Evolutionary conservation across 2,888 invertebrate genomes (phyloP).

Genomic region (Ariolimax columbianus): DNA sequence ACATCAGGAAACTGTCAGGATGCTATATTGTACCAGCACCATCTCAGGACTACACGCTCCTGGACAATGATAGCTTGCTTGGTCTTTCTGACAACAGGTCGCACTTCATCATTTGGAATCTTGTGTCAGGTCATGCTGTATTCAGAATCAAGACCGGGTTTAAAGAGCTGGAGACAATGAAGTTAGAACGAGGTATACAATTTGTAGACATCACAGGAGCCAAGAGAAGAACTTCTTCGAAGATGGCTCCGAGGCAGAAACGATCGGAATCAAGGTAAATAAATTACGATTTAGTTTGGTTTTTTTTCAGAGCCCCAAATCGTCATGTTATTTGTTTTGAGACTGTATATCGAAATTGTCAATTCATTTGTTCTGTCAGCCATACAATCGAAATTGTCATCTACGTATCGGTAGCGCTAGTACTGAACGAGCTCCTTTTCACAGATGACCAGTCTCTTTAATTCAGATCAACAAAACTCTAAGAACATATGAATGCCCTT

Average conservation of each 20-base stretch:
- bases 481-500: no score
- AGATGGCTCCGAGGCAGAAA: constrained; percentile 76
- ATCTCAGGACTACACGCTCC: constrained; percentile 73
- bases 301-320: no score
- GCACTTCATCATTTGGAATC: constrained; percentile 76
- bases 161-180: constrained; percentile 61
- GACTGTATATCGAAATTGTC: no score
- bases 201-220: constrained; percentile 2
- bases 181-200: not conserved
- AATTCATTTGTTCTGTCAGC: no score
- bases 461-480: no score
- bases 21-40: constrained; percentile 74
- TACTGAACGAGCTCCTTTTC: no score
- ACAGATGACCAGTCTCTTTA: no score
- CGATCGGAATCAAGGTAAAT: constrained; percentile 47
- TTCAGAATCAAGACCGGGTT: constrained; percentile 72
- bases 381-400: no score
- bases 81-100: constrained; percentile 74
- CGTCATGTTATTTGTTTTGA: no score
- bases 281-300: not conserved
- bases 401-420: no score
- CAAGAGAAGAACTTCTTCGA: constrained; percentile 63
- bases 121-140: constrained; percentile 70
- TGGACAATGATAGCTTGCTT: constrained; percentile 72
- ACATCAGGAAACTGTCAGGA: constrained; percentile 68